These are phyloP conservation scores for Germaria angustata DNA, from an alignment of 2,888 invertebrate genomes.

Conservation along the genomic window DNA sequence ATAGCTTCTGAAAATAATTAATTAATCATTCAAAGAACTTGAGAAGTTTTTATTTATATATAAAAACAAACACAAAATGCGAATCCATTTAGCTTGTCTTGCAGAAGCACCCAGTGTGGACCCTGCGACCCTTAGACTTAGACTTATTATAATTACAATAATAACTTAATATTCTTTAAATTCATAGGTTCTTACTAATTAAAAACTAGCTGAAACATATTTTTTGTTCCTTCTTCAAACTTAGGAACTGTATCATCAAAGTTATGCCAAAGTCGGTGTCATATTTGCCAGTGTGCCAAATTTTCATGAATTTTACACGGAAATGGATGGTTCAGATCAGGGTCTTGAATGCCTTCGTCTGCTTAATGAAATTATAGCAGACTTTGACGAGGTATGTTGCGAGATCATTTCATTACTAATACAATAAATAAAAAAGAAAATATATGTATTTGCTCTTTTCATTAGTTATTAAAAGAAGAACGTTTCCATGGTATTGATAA, in stretches of 20 bases:
- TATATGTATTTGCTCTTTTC: background rate
- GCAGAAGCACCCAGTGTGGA: too few species aligned
- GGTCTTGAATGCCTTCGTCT: constrained; percentile 93
- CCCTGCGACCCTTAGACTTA: too few species aligned
- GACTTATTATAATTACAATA: too few species aligned
- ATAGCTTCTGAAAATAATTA: too few species aligned
- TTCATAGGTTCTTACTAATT: too few species aligned
- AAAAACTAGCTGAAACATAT: too few species aligned
- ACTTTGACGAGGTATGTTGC: constrained; percentile 90
- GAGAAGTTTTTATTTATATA: too few species aligned
- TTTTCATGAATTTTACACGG: constrained; percentile 96
- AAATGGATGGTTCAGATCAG: constrained; percentile 94
- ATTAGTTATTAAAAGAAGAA: constrained; percentile 89
- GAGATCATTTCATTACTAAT: background rate
- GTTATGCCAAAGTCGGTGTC: constrained; percentile 93
- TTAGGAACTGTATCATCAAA: constrained; percentile 95
- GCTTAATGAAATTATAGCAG: constrained; percentile 95
- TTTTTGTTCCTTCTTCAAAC: constrained; percentile 80
- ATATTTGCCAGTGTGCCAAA: constrained; percentile 96
- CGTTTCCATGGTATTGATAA: constrained; percentile 93
- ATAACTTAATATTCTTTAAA: too few species aligned
- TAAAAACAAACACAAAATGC: too few species aligned
- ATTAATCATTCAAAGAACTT: too few species aligned
- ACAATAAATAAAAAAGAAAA: background rate
- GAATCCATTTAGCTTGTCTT: too few species aligned